Base-by-base conservation (phyloP, 2,797 vertebrate species). In the Sebastes diaconus region DNA sequence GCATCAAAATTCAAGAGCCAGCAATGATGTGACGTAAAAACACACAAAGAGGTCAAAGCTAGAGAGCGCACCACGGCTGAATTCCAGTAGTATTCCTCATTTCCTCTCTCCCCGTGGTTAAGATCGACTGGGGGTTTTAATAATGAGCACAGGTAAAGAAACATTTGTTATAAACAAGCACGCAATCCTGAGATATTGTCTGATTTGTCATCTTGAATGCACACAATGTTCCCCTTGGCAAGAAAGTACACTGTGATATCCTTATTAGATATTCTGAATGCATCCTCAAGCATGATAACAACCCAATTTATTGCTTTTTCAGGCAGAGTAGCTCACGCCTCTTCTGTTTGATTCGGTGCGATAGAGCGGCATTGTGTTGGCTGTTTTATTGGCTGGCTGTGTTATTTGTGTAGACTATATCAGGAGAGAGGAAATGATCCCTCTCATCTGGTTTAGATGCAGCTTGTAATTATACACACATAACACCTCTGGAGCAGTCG, bases 1-100 rank as follows among this genome's bases (percentile, higher is more conserved):
- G 68, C 83, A 86, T 93, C 75, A 72, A 57, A 81, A 91, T 90
- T 90, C 79, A 85, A 50, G 20, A 70, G 70, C 65, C 39, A 14
- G 18, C 32, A 4, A 54, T 27, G 50, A 64, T 71, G 52, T 61
- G 74, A 83, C 27, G 34, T 18, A 68, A 64, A 80, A 61, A 80
- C 67, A 46, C 64, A 69, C 20, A 18, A 64, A 69, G 50, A 75
- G 59, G 67, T 75, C 29, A 73, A 57, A 66, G 71, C 74, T 42
- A 32, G 30, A 78, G 61, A 74, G 58, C 16, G 20, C 29, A 66
- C 27, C 11, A 9, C 2, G 2, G 63, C n/a, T 73, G 59, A 64
- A 85, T 81, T 79, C 52, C 27, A 6, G 11, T 10, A 22, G 39
- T 36, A 58, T 78, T 75, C 50, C 34, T 74, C 16, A 77, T 81